Percentiles rank a stretch among this genome's conserved stretches.
phyloP scores from a whole-genome alignment of 2,797 vertebrate species.

The Oceanodroma leucorhoa region DNA sequence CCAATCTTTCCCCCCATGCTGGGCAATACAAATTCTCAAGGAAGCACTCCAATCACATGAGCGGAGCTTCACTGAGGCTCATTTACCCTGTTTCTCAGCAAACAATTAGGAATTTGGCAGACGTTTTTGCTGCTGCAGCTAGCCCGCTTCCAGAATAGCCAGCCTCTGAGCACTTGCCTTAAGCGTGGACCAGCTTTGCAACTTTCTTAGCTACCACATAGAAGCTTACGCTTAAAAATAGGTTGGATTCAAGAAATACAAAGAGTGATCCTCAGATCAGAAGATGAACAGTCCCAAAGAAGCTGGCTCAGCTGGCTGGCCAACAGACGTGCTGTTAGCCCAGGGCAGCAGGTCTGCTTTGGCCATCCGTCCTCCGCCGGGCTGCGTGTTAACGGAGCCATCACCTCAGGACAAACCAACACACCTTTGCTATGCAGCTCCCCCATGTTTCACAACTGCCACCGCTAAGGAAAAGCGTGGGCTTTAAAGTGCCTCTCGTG shows the following conservation, averaged over 20 bases:
- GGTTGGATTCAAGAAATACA: not conserved
- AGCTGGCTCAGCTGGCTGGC: not conserved
- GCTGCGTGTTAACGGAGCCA: rapidly evolving
- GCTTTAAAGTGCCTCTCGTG: not conserved
- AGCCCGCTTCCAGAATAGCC: not conserved
- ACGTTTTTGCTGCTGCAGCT: not conserved
- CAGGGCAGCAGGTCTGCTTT: not conserved
- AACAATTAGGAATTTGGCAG: not conserved
- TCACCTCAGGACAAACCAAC: not conserved
- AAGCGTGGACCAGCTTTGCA: not conserved
- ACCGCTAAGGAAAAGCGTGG: not conserved
- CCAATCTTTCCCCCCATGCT: not conserved
- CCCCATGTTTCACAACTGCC: not conserved
- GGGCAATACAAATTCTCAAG: not conserved
- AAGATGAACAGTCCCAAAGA: not conserved
- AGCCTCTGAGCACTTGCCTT: not conserved
- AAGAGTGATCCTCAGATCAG: not conserved
- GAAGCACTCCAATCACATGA: not conserved
- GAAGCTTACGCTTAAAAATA: not conserved
- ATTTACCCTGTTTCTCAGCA: not conserved
- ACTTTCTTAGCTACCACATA: not conserved
- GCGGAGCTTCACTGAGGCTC: not conserved
- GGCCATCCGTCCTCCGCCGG: not conserved
- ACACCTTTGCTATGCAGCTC: not conserved
- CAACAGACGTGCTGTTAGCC: not conserved